Conservation (phyloP, 2,797 vertebrate species). For the Falco naumanni region DNA sequence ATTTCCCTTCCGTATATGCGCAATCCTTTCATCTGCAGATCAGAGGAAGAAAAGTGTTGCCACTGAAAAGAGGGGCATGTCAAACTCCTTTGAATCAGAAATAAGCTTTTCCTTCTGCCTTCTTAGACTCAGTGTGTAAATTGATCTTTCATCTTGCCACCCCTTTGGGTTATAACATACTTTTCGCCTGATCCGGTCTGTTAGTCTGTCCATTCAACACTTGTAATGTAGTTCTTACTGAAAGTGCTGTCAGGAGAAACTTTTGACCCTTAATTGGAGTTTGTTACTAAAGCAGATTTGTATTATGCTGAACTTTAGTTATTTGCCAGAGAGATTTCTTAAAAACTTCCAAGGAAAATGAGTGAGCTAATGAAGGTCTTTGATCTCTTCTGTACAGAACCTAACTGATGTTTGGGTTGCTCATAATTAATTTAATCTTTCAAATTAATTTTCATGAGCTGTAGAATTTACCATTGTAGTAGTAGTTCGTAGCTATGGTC, state of each 20-base stretch:
- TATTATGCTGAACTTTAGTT: background rate
- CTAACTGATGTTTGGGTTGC: slow-evolving; percentile 51
- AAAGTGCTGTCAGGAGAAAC: background rate
- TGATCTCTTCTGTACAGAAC: slow-evolving; percentile 35
- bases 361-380: slow-evolving; percentile 33
- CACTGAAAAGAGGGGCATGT: background rate
- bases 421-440: slow-evolving; percentile 54
- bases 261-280: background rate
- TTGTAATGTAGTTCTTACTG: background rate
- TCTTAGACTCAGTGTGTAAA: background rate
- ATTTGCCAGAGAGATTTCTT: slow-evolving; percentile 22
- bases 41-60: background rate
- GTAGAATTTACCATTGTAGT: background rate
- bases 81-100: background rate
- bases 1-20: background rate
- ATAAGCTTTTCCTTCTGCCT: background rate
- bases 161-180: background rate
- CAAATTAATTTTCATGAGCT: background rate
- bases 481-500: background rate
- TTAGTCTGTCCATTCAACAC: background rate
- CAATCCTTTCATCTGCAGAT: background rate
- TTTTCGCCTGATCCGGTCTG: background rate
- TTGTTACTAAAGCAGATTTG: background rate
- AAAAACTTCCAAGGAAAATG: background rate
- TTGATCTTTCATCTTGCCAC: background rate